Base-by-base conservation (phyloP, 2,888 invertebrate genomes). In the Unio delphinus region DNA sequence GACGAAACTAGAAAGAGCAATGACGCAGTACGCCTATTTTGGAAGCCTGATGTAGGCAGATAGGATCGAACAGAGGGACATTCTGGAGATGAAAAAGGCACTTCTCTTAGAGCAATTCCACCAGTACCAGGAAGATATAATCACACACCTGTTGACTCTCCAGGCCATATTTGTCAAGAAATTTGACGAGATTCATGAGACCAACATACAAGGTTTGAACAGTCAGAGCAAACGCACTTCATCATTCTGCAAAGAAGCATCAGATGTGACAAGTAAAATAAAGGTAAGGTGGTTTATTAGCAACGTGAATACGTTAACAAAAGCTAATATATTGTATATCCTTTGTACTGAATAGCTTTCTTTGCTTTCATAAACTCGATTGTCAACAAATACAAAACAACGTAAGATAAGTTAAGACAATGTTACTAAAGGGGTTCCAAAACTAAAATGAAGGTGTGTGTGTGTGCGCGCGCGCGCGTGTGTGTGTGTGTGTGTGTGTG, bases 181-280 rank as follows among this genome's bases (percentile, higher is more conserved):
- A 59, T 61, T 77, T 23, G 75, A 75, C 57, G 67, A 68, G 17
- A 55, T 77, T 7, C 77, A 77, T 61, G 67, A 65, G 23, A 56
- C 30, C 3, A 73, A 77, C 55, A 61, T 75, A 57, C 73, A 73
- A 59, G 62, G 56, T 3, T 73, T 77, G 34, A 57, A 64, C 17
- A 70, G 62, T n/a, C 77, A 77, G 57, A 75, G 75, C 4, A 77
- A 72, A 34, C 67, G 75, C 7, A 75, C 75, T 59, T 67, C 63
- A 61, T 71, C 65, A 64, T 67, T 77, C 3, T 74, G 74, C 61
- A 62, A 62, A 57, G 77, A 75, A 28, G 73, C 58, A 61, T 45
- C n/a, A 63, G 68, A n/a, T 59, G 75, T 3, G 11, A 8, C 3
- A 1, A 45, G 1, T 11, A 45, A 45, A 45, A 45, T 45, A 45